phyloP scores from a whole-genome alignment of 2,113 vertebrate genomes.

The Ochotona princeps region DNA sequence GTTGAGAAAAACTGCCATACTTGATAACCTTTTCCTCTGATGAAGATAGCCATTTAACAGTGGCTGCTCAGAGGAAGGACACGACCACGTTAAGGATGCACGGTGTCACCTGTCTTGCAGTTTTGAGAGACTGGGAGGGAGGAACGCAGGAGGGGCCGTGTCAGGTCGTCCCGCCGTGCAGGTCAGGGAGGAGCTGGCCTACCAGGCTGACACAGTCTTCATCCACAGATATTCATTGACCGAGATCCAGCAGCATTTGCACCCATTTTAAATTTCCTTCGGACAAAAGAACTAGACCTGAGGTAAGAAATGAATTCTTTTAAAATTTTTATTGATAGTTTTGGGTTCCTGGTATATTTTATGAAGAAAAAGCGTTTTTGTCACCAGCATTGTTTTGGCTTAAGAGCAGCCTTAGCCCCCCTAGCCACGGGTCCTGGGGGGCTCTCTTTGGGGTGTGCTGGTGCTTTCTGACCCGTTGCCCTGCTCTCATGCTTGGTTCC shows the following conservation, averaged over 20 bases:
- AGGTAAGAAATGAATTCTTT: constrained; percentile 86
- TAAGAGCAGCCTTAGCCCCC: background rate
- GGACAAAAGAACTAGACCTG: constrained; percentile 98
- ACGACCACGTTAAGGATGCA: background rate
- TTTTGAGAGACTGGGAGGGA: constrained; percentile 5
- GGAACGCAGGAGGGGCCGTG: background rate
- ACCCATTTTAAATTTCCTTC: constrained; percentile 99
- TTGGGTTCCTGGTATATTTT: background rate
- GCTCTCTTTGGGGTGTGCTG: fast-evolving
- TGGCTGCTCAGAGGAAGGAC: background rate
- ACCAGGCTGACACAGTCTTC: constrained; percentile 7
- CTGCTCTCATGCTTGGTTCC: background rate
- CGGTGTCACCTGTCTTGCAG: background rate
- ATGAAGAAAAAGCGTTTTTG: background rate
- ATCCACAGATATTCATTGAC: constrained; percentile 98
- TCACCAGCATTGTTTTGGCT: background rate
- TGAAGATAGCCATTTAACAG: constrained; percentile 1
- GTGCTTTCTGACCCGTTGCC: background rate
- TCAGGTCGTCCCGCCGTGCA: too few relatives aligned
- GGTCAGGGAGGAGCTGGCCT: too few relatives aligned
- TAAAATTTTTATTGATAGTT: background rate
- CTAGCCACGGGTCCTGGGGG: background rate
- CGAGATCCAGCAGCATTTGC: constrained; percentile 98
- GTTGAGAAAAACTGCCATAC: background rate
- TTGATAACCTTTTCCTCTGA: background rate